These are phyloP conservation scores for Epistrophella euchroma DNA, from an alignment of 2,888 invertebrate genomes.

Conservation along the genomic window DNA sequence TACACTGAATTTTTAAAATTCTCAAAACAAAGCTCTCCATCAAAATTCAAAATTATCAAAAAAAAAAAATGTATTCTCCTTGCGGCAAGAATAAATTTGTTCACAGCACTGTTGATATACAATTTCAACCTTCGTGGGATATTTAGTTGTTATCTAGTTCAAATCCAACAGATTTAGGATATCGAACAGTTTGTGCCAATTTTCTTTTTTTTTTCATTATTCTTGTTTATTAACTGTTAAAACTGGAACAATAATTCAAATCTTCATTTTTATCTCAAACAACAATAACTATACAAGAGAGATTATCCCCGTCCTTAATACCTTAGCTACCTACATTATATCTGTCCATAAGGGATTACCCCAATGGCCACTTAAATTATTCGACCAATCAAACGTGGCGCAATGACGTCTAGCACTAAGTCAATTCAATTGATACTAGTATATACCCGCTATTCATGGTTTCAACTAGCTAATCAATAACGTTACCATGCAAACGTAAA, in stretches of 20 bases:
- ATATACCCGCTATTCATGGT: conserved; percentile 50
- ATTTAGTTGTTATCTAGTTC: too few relatives aligned
- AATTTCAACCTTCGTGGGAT: too few relatives aligned
- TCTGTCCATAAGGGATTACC: conserved; percentile 28
- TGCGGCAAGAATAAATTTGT: too few relatives aligned
- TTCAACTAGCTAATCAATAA: conserved; percentile 65
- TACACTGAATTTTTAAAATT: too few relatives aligned
- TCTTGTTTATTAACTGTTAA: too few relatives aligned
- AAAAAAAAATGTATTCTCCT: too few relatives aligned
- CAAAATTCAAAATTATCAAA: too few relatives aligned
- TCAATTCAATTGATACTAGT: conserved; percentile 58
- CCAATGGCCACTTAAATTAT: conserved; percentile 20
- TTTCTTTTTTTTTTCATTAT: too few relatives aligned
- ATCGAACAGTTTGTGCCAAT: too few relatives aligned
- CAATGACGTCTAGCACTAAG: conserved; percentile 48
- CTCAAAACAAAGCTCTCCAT: too few relatives aligned
- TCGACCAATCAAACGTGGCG: conserved; percentile 45
- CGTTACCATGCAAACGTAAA: conserved; percentile 54
- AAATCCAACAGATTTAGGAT: too few relatives aligned
- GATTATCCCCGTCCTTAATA: conserved; percentile 11
- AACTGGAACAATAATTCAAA: neutral
- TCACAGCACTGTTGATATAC: too few relatives aligned
- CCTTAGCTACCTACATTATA: neutral
- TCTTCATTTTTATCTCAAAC: neutral
- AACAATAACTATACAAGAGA: conserved; percentile 23